phyloP scores from a whole-genome alignment of 2,888 invertebrate species.

The Pristionchus arcanus region DNA sequence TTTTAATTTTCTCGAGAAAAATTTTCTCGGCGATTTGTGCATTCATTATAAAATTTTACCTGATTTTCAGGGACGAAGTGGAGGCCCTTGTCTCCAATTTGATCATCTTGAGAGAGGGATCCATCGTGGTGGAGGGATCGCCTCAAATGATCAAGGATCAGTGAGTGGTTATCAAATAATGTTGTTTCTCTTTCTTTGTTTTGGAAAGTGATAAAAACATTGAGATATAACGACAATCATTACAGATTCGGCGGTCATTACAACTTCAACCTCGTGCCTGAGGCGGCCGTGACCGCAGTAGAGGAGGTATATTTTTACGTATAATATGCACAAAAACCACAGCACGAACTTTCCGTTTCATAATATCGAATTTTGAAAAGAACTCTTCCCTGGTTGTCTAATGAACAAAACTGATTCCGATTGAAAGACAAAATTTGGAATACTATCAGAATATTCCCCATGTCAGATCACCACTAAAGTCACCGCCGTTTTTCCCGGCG shows the following conservation, averaged over 20 bases:
- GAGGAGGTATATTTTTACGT: too few species aligned
- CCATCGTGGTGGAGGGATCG: slow-evolving; percentile 74
- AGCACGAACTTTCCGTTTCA: too few species aligned
- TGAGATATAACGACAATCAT: background rate
- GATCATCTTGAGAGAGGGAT: slow-evolving; percentile 75
- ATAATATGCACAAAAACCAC: too few species aligned
- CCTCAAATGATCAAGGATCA: slow-evolving; percentile 73
- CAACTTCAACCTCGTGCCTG: background rate
- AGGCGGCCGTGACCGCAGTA: background rate
- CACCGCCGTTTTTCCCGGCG: background rate
- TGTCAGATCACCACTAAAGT: background rate
- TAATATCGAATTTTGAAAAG: too few species aligned
- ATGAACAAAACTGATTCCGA: too few species aligned
- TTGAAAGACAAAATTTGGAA: background rate
- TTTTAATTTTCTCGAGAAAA: background rate
- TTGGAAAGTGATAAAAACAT: too few species aligned
- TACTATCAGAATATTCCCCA: background rate
- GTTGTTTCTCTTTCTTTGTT: too few species aligned
- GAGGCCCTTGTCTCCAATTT: slow-evolving; percentile 75
- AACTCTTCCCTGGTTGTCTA: too few species aligned
- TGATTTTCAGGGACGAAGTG: slow-evolving; percentile 63
- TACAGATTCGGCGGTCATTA: slow-evolving; percentile 22
- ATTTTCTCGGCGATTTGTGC: background rate
- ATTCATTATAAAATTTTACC: background rate
- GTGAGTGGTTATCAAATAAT: background rate